Evolutionary conservation across 2,113 vertebrate species (phyloP).

Genomic region (Lasiurus cinereus): DNA sequence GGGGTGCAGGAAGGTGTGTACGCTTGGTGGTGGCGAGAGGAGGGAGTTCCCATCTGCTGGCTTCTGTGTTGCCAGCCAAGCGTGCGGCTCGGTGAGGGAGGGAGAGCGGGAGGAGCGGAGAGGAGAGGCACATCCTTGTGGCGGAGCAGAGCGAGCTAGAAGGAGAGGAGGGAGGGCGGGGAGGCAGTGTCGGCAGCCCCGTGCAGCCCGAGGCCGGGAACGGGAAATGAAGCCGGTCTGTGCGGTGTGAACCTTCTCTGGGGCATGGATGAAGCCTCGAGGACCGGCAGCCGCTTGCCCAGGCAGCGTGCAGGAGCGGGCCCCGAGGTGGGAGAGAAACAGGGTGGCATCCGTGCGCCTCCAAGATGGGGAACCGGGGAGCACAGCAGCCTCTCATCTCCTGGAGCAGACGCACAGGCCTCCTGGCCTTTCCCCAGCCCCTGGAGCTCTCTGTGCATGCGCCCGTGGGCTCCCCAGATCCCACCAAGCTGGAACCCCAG

Average conservation of each 20-base stretch:
- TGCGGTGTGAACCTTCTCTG: neutral
- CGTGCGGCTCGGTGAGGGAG: conserved; percentile 35
- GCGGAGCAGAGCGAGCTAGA: neutral
- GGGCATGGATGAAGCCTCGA: rapidly evolving
- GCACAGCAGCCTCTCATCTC: neutral
- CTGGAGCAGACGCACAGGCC: neutral
- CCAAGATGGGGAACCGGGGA: neutral
- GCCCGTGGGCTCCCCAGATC: neutral
- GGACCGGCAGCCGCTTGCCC: neutral
- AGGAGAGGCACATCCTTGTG: neutral
- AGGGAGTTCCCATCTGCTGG: conserved; percentile 77
- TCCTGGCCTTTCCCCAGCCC: neutral
- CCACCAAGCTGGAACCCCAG: too few relatives aligned
- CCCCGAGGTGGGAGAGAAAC: neutral
- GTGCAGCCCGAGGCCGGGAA: conserved; percentile 46
- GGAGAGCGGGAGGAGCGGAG: neutral
- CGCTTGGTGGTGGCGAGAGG: neutral
- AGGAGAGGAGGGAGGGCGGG: neutral
- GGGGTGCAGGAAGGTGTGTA: conserved; percentile 56
- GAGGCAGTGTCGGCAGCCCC: neutral
- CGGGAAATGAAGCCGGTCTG: conserved; percentile 6
- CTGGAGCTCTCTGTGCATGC: rapidly evolving
- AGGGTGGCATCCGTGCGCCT: neutral
- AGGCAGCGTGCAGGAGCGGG: neutral
- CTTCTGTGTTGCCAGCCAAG: conserved; percentile 72